Conservation (phyloP, 2,113 vertebrate species). For the Alouatta palliata region DNA sequence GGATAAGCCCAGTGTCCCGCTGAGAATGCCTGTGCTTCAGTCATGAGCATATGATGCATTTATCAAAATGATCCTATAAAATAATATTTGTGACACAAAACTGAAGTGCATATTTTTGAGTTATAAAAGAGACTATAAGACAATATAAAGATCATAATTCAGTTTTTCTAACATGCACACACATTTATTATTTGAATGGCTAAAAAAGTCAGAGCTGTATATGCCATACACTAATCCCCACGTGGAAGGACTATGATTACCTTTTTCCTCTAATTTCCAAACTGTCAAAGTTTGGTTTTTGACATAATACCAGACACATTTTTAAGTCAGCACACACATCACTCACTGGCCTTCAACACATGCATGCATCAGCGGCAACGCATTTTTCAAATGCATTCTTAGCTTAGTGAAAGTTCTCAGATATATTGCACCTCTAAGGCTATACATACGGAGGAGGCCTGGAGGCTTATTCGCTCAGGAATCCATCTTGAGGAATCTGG, state of each 20-base stretch:
- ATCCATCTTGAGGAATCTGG: slow-evolving; percentile 74
- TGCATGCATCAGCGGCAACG: not conserved
- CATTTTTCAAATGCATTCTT: not conserved
- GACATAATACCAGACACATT: not conserved
- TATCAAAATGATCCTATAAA: not conserved
- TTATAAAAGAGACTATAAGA: not conserved
- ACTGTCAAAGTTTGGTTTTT: not conserved
- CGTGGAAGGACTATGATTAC: not conserved
- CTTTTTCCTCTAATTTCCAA: not conserved
- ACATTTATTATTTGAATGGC: not conserved
- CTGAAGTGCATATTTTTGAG: not conserved
- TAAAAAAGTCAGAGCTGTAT: not conserved
- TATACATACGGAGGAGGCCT: slow-evolving; percentile 68
- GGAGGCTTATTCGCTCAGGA: slow-evolving; percentile 67
- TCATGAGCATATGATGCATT: not conserved
- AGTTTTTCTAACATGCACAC: not conserved
- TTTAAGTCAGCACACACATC: not conserved
- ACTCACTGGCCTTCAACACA: not conserved
- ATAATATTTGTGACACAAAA: not conserved
- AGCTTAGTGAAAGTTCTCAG: not conserved
- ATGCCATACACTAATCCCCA: not conserved
- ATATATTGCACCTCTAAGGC: not conserved
- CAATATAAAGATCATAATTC: not conserved
- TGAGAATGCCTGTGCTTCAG: not conserved
- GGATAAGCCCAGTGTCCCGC: not conserved